Percentiles rank a stretch among this genome's conserved stretches.
Conservation (phyloP, 2,888 invertebrate species). For the Heliconius aoede region DNA sequence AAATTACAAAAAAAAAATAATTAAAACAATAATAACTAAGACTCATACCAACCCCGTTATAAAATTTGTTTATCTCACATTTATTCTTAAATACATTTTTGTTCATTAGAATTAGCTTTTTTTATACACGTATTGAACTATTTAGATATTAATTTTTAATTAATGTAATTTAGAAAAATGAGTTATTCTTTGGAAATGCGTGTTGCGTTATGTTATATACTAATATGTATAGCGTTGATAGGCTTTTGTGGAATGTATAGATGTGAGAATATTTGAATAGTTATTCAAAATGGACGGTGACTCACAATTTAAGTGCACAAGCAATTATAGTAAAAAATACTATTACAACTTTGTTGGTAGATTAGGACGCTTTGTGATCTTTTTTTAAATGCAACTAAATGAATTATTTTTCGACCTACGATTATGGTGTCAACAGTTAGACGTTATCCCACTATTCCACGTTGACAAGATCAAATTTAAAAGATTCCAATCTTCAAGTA, state of each 20-base stretch:
- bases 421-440: no score
- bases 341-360: no score
- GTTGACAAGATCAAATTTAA: no score
- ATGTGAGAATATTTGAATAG: neutral
- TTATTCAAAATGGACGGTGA: neutral
- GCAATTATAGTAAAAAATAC: no score
- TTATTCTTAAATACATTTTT: neutral
- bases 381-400: no score
- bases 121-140: neutral
- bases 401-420: no score
- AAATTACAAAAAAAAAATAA: neutral
- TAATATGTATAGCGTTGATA: neutral
- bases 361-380: no score
- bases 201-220: neutral
- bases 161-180: neutral
- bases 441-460: no score
- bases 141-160: neutral
- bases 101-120: neutral
- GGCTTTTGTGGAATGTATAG: neutral
- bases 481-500: neutral
- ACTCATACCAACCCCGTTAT: neutral
- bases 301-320: neutral
- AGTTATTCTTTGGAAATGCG: neutral
- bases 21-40: neutral
- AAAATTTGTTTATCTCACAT: neutral